These are phyloP conservation scores for Coccyzus lansbergi DNA, from an alignment of 2,797 vertebrate genomes.

Conservation along the genomic window DNA sequence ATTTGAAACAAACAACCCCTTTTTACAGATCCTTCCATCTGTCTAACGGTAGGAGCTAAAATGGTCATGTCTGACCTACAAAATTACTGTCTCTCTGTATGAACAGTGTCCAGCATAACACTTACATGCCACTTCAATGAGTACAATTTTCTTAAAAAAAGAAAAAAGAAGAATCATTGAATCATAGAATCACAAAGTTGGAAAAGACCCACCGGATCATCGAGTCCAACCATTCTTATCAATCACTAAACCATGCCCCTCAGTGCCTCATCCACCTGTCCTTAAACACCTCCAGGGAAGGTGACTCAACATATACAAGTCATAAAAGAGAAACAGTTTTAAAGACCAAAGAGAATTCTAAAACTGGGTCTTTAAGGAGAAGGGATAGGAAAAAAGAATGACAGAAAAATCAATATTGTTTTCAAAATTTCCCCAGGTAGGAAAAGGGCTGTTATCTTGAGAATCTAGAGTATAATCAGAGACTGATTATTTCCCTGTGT, in stretches of 20 bases:
- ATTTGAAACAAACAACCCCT: not conserved
- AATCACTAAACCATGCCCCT: too few species aligned
- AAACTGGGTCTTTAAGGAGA: not conserved
- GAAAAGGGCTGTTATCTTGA: not conserved
- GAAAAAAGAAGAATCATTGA: rapidly evolving
- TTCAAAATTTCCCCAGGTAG: not conserved
- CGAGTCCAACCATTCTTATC: too few species aligned
- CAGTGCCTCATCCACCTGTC: too few species aligned
- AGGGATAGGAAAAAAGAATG: not conserved
- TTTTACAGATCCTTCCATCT: not conserved
- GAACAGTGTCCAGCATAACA: not conserved
- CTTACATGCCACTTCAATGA: not conserved
- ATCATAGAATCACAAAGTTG: too few species aligned
- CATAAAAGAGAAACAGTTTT: not conserved
- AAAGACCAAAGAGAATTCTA: not conserved
- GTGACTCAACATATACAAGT: too few species aligned
- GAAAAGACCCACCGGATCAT: too few species aligned
- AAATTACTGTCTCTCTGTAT: not conserved
- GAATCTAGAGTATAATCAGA: not conserved
- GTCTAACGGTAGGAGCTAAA: not conserved
- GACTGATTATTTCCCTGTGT: slow-evolving; percentile 11
- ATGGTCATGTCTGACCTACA: not conserved
- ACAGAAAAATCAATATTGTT: not conserved
- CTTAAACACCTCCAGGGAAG: too few species aligned
- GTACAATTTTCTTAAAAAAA: not conserved